Evolutionary conservation across 1,140 invertebrate species (phyloP), one percentile per base, ranked within the genome.

Genomic region (Mycetomoellerius zeteki): DNA sequence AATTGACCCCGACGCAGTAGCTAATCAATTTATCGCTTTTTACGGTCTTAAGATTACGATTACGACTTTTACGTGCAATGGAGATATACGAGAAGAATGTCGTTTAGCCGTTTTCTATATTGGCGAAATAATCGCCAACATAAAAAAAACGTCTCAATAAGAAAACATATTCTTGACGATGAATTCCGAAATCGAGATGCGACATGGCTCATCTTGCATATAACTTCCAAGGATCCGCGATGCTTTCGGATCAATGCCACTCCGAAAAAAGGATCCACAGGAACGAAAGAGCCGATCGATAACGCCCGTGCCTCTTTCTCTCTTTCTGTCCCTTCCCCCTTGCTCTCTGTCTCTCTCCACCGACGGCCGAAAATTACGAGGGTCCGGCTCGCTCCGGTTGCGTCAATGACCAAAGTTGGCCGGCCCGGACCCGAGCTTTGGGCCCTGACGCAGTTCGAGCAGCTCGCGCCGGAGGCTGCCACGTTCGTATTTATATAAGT

Each of bases 401-500:
- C 80, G 82, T 85, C 69, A 85, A 87, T 73, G 80, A 77, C 81
- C 60, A 84, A 73, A 76, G 65, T 69, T 71, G 81, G 65, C 71
- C 84, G 60, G 65, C 64, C 78, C 67, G 65, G 52, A 43, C 47
- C 77, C 85, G 24, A 33, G 47, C 62, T 21, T 14, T 33, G 75
- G 24, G 52, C n/a, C 37, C 62, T 67, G 65, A 58, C 54, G 58
- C 65, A 27, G 52, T 56, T 75, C 86, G 47, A 67, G 71, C 81
- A 75, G 52, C 81, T 47, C 67, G 80, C 72, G 69, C 81, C 73
- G 54, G 82, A 77, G 72, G 86, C 80, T 78, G 80, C 81, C 56
- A 78, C 78, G 85, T 86, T 90, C 64, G 86, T 91, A 90, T 90
- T 91, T 92, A 92, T 88, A 85, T 91, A 89, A 91, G 90, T 89